Evolutionary conservation across 2,888 invertebrate species (phyloP), one percentile per base, ranked within the genome.

Genomic region (Thera obeliscata): DNA sequence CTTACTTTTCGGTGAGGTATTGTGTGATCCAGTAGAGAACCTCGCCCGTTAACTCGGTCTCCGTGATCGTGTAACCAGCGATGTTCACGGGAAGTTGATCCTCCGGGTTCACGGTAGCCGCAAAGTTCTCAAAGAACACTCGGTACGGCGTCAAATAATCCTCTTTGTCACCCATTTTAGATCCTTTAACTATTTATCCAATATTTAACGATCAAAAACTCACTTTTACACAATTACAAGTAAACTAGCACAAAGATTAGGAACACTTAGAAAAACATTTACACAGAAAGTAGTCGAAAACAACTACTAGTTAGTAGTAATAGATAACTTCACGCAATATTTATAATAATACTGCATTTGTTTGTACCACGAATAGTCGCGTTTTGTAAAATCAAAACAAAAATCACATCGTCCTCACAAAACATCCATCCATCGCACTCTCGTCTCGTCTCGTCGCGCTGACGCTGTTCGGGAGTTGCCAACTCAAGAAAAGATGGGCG

Each of bases 1-100:
- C 95, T 96, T 92, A 97, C 97, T 96, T 96, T 88, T 96, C 95
- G 76, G 95, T 95, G 80, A 97, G 94, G 90, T 97, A 97, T 85
- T 96, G 96, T 65, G 96, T 94, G 60, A 95, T 95, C 96, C 96
- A 96, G 87, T 96, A 96, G 67, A 96, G 94, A 72, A 97, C 95
- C 85, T 96, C 96, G 57, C 97, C 97, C 76, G 95, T 93, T 68
- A 97, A 90, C 90, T 97, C 97, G 8, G 94, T 88, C 77, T 96
- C 95, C 55, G 95, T 94, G 78, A 96, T 94, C 72, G 95, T 95
- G 85, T 96, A 96, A 74, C 95, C 95, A 74, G 95, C 95, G 69
- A 96, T 95, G 82, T 95, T 95, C 58, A 97, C 96, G 62, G 97
- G 96, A 76, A 97, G 90, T 83, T 96, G 96, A 86, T 97, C 96